These are phyloP conservation scores for Dysmachus trigonus DNA, from an alignment of 2,888 invertebrate genomes.

Conservation along the genomic window DNA sequence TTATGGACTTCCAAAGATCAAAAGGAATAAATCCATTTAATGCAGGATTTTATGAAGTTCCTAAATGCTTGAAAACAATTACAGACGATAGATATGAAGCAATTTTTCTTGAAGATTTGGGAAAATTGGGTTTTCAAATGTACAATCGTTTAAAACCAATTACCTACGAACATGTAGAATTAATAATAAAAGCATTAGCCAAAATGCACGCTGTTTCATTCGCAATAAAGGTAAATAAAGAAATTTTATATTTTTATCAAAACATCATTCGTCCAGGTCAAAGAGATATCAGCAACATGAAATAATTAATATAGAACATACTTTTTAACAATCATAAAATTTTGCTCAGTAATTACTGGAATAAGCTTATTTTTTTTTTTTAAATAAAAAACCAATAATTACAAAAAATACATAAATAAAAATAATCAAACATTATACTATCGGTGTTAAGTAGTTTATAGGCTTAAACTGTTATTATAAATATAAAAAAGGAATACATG, in stretches of 20 bases:
- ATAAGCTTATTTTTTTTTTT: too few species aligned
- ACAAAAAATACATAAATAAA: too few species aligned
- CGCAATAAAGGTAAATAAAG: slow-evolving; percentile 57
- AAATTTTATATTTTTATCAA: background rate
- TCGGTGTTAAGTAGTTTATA: too few species aligned
- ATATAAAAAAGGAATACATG: too few species aligned
- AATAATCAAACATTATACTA: too few species aligned
- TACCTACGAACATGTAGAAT: slow-evolving; percentile 59
- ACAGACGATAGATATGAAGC: slow-evolving; percentile 62
- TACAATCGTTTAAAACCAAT: slow-evolving; percentile 63
- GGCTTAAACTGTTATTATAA: too few species aligned
- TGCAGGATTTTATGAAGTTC: slow-evolving; percentile 55
- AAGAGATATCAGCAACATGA: too few species aligned
- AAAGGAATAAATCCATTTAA: slow-evolving; percentile 51
- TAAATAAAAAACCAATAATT: too few species aligned
- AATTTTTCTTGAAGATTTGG: slow-evolving; percentile 66
- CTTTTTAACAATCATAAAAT: too few species aligned
- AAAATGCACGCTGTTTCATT: slow-evolving; percentile 66
- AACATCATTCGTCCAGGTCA: background rate
- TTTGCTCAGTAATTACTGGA: too few species aligned
- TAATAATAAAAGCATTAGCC: slow-evolving; percentile 63
- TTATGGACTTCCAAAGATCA: slow-evolving; percentile 54
- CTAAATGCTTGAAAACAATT: slow-evolving; percentile 53
- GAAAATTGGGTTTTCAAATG: slow-evolving; percentile 62
- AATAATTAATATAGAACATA: too few species aligned